Evolutionary conservation across 2,888 invertebrate species (phyloP).

Genomic region (Theristus sp.): DNA sequence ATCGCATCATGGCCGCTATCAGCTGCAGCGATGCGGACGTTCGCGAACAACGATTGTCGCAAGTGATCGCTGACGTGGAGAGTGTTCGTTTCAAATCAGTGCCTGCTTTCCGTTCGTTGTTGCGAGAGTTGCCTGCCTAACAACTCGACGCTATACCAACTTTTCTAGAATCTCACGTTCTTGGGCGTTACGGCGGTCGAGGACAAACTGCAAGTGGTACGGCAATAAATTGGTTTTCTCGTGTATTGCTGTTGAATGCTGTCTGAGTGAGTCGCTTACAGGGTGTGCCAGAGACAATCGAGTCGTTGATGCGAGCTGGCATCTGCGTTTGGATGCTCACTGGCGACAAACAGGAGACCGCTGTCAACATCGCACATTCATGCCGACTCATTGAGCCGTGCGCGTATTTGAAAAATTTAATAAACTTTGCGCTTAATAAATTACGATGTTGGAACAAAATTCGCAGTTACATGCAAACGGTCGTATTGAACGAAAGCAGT

Average conservation of each 20-base stretch:
- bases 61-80: no score
- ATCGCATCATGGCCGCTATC: conserved; percentile 62
- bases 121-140: no score
- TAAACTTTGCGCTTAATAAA: not conserved
- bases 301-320: conserved; percentile 73
- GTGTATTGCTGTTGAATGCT: no score
- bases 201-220: conserved; percentile 68
- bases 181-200: conserved; percentile 94
- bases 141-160: no score
- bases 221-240: no score
- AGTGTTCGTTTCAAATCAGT: no score
- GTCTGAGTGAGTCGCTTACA: no score
- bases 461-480: not conserved
- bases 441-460: not conserved
- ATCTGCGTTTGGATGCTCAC: conserved; percentile 94
- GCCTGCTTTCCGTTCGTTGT: no score
- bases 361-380: conserved; percentile 67
- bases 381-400: not conserved
- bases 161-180: conserved; percentile 53
- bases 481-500: no score
- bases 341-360: conserved; percentile 98
- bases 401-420: not conserved
- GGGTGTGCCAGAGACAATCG: conserved; percentile 82
- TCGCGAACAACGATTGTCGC: no score
- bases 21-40: conserved; percentile 58